Evolutionary conservation across 2,888 invertebrate genomes (phyloP).

Genomic region (Sarcophaga variegata): DNA sequence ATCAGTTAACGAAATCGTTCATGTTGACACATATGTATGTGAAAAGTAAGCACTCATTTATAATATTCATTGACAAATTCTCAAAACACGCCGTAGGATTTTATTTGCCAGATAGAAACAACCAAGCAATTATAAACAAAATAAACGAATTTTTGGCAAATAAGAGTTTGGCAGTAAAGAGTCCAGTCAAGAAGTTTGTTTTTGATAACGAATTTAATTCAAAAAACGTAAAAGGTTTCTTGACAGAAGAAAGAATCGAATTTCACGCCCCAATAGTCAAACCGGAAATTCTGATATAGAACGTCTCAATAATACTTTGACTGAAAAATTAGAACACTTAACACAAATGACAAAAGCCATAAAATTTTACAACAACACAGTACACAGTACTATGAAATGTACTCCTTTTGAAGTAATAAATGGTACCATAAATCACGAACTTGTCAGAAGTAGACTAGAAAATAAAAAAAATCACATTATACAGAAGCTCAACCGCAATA

Average conservation of each 20-base stretch:
- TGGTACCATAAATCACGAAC: neutral
- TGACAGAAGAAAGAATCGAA: slow-evolving; percentile 14
- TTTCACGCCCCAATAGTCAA: slow-evolving; percentile 50
- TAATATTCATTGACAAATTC: slow-evolving; percentile 61
- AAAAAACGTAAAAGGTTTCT: slow-evolving; percentile 43
- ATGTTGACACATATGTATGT: neutral
- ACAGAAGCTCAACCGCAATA: slow-evolving; percentile 14
- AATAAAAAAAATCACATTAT: slow-evolving; percentile 10
- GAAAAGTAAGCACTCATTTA: slow-evolving; percentile 28
- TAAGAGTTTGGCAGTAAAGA: neutral
- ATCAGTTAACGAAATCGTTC: neutral
- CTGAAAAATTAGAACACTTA: slow-evolving; percentile 39
- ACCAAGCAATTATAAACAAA: slow-evolving; percentile 14
- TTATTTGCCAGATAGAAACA: slow-evolving; percentile 35
- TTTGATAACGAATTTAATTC: slow-evolving; percentile 57
- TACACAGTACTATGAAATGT: slow-evolving; percentile 8
- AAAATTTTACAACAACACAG: neutral
- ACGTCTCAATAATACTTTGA: slow-evolving; percentile 34
- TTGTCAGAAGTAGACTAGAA: neutral
- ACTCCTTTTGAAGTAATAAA: slow-evolving; percentile 9
- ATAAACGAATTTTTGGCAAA: slow-evolving; percentile 43
- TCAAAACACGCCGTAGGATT: slow-evolving; percentile 51
- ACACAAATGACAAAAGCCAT: neutral
- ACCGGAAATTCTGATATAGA: slow-evolving; percentile 41
- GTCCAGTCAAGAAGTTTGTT: slow-evolving; percentile 40